Evolutionary conservation across 1,140 invertebrate genomes (phyloP), one percentile per base, ranked within the genome.

Genomic region (Saccostrea echinata): DNA sequence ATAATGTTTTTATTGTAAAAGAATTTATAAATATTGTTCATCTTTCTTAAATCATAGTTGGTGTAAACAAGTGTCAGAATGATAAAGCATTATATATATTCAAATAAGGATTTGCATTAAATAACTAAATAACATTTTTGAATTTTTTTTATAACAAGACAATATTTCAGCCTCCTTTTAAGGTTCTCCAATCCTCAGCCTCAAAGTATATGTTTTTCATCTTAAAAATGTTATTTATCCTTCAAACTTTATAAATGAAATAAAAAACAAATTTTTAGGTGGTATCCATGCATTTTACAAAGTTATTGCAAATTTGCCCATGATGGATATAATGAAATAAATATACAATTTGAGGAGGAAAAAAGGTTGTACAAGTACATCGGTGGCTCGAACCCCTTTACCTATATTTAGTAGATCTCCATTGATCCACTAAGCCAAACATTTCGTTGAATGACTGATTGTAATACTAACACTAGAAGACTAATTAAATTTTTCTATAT

Each of bases 1-100:
- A 64, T 64, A 64, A 64, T 64, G 57, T 64, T 64, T 64, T 64
- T 64, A 64, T 64, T 64, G 57, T 64, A 64, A 64, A 64, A n/a
- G 57, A 64, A 64, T 64, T 64, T 64, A 64, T 64, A 64, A 64
- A 64, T 64, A 64, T 64, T 64, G 57, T 64, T 61, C 57, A 64
- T 64, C 57, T 64, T 64, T 64, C 57, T 64, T 64, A 64, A 64
- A 64, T 64, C n/a, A 64, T 64, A 64, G 57, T 64, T 64, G 57
- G 57, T 64, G 57, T 64, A 64, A 64, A 64, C 21, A 64, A 64
- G 57, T 64, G 57, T n/a, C 57, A 64, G 57, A 64, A 64, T 64
- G 57, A 64, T 64, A 64, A 64, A 64, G 57, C 57, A 64, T 64
- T 64, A 64, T 64, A 64, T n/a, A 64, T 24, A 64, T 64, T 64